These are phyloP conservation scores for Planiliza haematocheilus DNA, from an alignment of 2,113 vertebrate species.

Conservation along the genomic window DNA sequence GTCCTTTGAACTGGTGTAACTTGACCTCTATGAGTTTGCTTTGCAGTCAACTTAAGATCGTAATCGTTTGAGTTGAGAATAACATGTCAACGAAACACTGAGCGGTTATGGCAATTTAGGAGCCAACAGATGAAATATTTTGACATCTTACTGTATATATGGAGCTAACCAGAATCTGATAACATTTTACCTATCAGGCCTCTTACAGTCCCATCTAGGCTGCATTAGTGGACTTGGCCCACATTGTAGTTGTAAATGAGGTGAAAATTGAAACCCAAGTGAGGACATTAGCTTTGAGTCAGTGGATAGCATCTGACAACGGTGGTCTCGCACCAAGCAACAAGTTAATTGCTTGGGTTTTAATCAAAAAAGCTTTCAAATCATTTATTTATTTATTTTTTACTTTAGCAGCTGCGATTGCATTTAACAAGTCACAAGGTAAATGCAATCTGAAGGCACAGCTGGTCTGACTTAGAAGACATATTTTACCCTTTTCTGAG, in stretches of 20 bases:
- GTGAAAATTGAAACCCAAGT: slow-evolving; percentile 49
- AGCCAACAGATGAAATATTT: slow-evolving; percentile 26
- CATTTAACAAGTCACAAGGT: background rate
- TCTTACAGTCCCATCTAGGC: slow-evolving; percentile 34
- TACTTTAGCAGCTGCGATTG: background rate
- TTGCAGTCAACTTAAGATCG: slow-evolving; percentile 28
- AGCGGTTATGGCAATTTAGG: slow-evolving; percentile 53
- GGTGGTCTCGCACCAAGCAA: slow-evolving; percentile 9
- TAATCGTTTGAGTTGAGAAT: slow-evolving; percentile 13
- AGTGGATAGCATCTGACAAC: background rate
- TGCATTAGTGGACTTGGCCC: slow-evolving; percentile 27
- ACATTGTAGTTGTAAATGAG: slow-evolving; percentile 30
- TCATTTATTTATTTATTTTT: no score
- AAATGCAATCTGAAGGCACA: slow-evolving; percentile 1
- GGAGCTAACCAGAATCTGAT: slow-evolving; percentile 10
- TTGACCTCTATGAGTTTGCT: background rate
- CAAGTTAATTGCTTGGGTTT: slow-evolving; percentile 42
- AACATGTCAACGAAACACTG: slow-evolving; percentile 39
- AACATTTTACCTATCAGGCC: background rate
- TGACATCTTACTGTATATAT: slow-evolving; percentile 37
- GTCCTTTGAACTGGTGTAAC: slow-evolving; percentile 31
- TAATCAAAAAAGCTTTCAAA: slow-evolving; percentile 40
- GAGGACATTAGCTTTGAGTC: background rate
- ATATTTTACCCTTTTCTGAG: background rate
- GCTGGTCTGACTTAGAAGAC: slow-evolving; percentile 20